A percentile compares a stretch with the other conserved stretches of the same genome.
phyloP scores from a whole-genome alignment of 1,140 invertebrate genomes.

The Magallana ariakensis region DNA sequence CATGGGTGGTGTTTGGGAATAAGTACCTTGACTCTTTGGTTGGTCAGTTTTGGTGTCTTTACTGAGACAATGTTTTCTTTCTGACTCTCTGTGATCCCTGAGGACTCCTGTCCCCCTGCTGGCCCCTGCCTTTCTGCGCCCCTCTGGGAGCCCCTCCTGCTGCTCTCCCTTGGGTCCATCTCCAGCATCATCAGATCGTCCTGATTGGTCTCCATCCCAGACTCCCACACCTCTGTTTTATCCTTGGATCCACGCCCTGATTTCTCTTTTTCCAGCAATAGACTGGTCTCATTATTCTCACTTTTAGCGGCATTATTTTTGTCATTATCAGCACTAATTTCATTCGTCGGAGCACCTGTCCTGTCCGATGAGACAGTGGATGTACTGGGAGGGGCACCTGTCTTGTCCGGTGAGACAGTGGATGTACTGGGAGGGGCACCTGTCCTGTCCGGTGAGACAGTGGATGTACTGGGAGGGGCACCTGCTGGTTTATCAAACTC shows the following conservation, averaged over 20 bases:
- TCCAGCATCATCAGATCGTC: not conserved
- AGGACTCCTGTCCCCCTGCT: conserved; percentile 25
- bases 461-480: not conserved
- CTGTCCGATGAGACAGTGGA: too few relatives aligned
- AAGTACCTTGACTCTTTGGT: conserved; percentile 52
- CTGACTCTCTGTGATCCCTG: conserved; percentile 55
- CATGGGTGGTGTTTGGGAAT: not conserved
- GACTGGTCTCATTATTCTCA: too few relatives aligned
- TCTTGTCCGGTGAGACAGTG: too few relatives aligned
- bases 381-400: too few relatives aligned
- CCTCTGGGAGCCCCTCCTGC: not conserved
- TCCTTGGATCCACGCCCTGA: conserved; percentile 17
- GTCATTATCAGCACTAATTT: not conserved
- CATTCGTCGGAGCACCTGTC: too few relatives aligned
- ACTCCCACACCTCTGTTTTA: not conserved
- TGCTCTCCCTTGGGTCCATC: not conserved
- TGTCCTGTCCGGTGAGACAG: not conserved
- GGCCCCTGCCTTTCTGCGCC: not conserved
- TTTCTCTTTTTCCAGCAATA: not conserved
- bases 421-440: not conserved
- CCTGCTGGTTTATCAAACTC: not conserved
- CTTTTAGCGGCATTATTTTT: not conserved
- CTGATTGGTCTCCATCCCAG: conserved; percentile 12
- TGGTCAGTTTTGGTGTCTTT: conserved; percentile 40
- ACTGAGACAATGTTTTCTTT: conserved; percentile 63